Evolutionary conservation across 1,140 invertebrate genomes (phyloP).

Genomic region (Hyphantria cunea): DNA sequence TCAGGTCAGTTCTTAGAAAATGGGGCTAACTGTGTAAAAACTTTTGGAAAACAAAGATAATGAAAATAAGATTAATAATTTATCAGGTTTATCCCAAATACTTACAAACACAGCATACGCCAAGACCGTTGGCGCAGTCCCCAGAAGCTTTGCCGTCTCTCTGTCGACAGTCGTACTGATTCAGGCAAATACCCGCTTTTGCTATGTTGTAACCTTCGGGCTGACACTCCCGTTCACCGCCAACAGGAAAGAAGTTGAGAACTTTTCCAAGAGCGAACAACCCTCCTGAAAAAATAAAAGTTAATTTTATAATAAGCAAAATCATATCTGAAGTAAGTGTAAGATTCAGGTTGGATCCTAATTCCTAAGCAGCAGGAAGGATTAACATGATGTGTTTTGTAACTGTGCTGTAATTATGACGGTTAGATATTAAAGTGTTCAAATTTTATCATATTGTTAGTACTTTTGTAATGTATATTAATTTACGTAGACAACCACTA

Average conservation of each 20-base stretch:
- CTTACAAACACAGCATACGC: conserved; percentile 95
- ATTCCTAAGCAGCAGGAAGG: too few species aligned
- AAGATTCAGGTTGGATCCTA: neutral
- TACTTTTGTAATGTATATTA: too few species aligned
- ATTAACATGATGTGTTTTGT: too few species aligned
- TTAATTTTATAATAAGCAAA: neutral
- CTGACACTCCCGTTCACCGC: conserved; percentile 89
- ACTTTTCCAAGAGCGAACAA: conserved; percentile 78
- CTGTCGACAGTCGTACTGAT: conserved; percentile 91
- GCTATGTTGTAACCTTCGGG: conserved; percentile 84
- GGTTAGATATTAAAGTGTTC: too few species aligned
- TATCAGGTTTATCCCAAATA: conserved; percentile 51
- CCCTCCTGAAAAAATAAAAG: conserved; percentile 44
- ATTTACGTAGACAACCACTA: too few species aligned
- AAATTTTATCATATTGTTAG: too few species aligned
- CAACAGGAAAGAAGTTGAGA: conserved; percentile 90
- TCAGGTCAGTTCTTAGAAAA: too few species aligned
- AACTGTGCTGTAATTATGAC: too few species aligned
- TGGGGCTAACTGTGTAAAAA: too few species aligned
- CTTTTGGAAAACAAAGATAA: too few species aligned
- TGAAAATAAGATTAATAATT: too few species aligned
- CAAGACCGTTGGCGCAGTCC: conserved; percentile 91
- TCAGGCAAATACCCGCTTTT: conserved; percentile 88
- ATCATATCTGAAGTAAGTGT: neutral
- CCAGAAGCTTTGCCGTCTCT: conserved; percentile 88